Conservation (phyloP, 2,113 vertebrate genomes). For the Archocentrus centrarchus region DNA sequence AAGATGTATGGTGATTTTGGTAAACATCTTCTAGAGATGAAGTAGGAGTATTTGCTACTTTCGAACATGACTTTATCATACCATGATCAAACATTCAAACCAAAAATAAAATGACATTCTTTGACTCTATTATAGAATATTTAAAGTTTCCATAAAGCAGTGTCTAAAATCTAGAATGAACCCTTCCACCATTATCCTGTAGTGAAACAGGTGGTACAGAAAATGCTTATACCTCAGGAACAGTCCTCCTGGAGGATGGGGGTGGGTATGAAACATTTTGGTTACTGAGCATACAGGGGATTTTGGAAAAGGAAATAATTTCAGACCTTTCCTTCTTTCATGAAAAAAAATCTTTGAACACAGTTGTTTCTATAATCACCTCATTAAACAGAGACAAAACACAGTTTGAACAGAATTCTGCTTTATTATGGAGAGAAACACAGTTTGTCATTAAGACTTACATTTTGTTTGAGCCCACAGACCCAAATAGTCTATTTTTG, state of each 20-base stretch:
- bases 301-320: neutral
- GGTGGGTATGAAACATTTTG: neutral
- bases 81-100: neutral
- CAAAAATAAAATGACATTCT: neutral
- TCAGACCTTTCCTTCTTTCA: neutral
- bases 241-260: neutral
- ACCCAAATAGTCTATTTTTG: constrained; percentile 82
- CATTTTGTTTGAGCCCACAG: constrained; percentile 86
- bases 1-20: neutral
- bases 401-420: constrained; percentile 72
- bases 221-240: no score
- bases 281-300: neutral
- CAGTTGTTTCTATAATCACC: neutral
- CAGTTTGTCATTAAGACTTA: constrained; percentile 88
- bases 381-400: constrained; percentile 16
- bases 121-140: neutral
- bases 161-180: neutral
- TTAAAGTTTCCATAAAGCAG: neutral
- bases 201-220: no score
- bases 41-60: neutral
- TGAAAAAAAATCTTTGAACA: neutral
- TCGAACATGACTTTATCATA: neutral
- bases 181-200: neutral
- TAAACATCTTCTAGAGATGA: neutral
- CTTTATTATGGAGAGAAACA: constrained; percentile 84